Evolutionary conservation across 2,113 vertebrate species (phyloP), one percentile per base, ranked within the genome.

Genomic region (Passer montanus): DNA sequence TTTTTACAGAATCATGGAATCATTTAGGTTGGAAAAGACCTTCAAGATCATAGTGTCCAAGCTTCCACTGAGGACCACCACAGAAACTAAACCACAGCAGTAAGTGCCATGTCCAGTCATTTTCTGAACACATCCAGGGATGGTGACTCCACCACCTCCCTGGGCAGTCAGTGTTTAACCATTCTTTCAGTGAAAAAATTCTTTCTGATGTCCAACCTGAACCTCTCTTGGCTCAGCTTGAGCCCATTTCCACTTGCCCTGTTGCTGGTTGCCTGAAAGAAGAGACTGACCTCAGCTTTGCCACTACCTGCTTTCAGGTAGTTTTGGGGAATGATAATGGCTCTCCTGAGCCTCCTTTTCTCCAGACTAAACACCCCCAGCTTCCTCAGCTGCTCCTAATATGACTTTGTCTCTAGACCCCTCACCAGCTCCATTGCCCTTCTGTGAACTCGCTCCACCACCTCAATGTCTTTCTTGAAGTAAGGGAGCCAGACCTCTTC

Each of bases 51-150:
- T 15, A 0, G 0, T 55, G 20, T 63, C n/a, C n/a, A 49, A 26
- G 13, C 41, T 87, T 62, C 13, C 12, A 47, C 20, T 0, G 0
- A 49, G 17, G 41, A 47, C 41, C 56, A 18, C 0, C 1, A 13
- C 47, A 87, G 13, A 41, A 87, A n/a, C n/a, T 47, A 70, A 79
- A 47, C n/a, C 24, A 21, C 16, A 26, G 9, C 66, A 63, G 15
- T 41, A 17, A 47, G 7, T 79, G 24, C 75, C 20, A 7, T 7
- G 16, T 46, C 24, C 30, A 47, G 75, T 31, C 20, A 35, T 41
- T 79, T 55, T 30, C 41, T 55, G 41, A 78, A 30, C 13, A 7
- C n/a, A 21, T 70, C 28, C 12, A 30, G 39, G n/a, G 19, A 39
- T 63, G 49, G 20, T 63, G 49, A 41, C 66, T 55, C 47, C 13